These are phyloP conservation scores for Phenganax stokvisi DNA, from an alignment of 92 coral and sea anemone genomes.

Conservation along the genomic window DNA sequence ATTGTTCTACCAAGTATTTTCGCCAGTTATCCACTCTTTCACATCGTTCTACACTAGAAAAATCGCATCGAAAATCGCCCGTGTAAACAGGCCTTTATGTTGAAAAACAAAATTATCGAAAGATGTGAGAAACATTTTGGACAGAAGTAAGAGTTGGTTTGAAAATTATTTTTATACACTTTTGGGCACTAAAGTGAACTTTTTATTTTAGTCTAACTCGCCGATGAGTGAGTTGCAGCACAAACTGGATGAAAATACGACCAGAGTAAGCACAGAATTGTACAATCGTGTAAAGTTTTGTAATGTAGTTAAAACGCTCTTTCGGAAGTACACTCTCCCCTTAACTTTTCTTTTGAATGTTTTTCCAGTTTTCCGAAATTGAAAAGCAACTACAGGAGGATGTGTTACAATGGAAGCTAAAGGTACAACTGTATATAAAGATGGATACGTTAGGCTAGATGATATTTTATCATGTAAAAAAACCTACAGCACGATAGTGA, in stretches of 20 bases:
- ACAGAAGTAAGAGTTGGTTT: neutral
- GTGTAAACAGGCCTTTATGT: too few species aligned
- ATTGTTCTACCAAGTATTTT: too few species aligned
- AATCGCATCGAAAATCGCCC: too few species aligned
- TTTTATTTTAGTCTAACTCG: conserved; percentile 18
- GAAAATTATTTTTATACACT: neutral
- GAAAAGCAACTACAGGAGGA: conserved; percentile 62
- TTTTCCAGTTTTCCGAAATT: conserved; percentile 56
- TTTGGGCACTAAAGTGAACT: neutral
- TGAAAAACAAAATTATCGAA: too few species aligned
- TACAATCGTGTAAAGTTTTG: neutral
- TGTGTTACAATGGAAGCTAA: conserved; percentile 69
- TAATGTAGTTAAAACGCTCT: neutral
- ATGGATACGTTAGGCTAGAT: neutral
- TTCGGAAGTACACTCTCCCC: neutral
- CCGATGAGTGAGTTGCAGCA: conserved; percentile 56
- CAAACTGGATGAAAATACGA: conserved; percentile 62
- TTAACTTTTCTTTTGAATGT: neutral
- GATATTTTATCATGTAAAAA: neutral
- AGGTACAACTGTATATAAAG: conserved; percentile 29
- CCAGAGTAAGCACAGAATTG: conserved; percentile 41
- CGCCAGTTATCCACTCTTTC: too few species aligned
- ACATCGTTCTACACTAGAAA: too few species aligned
- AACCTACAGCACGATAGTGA: too few species aligned
- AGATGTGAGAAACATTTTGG: too few species aligned